These are phyloP conservation scores for Anodontia alba DNA, from an alignment of 2,888 invertebrate genomes.

Conservation along the genomic window DNA sequence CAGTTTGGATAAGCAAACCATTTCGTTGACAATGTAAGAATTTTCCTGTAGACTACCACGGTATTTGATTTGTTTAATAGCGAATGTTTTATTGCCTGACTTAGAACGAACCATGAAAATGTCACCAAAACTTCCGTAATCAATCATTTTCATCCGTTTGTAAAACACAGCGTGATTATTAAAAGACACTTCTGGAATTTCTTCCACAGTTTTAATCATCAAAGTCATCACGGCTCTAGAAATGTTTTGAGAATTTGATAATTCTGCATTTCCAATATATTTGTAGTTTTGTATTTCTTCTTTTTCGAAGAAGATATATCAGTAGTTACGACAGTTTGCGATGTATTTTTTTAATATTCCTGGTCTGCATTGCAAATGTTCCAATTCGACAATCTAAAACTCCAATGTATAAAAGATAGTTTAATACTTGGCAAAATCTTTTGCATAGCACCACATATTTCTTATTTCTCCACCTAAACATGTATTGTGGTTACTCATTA, in stretches of 20 bases:
- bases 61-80: conserved; percentile 62
- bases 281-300: background rate
- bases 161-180: background rate
- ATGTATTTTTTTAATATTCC: no score
- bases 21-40: conserved; percentile 63
- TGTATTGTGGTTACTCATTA: no score
- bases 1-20: conserved; percentile 58
- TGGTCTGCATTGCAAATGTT: no score
- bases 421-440: no score
- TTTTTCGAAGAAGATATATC: background rate
- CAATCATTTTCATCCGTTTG: conserved; percentile 46
- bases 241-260: background rate
- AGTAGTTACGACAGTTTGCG: background rate
- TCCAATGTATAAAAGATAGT: no score
- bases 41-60: conserved; percentile 53
- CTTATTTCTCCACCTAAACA: no score
- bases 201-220: background rate
- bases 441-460: no score
- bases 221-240: background rate
- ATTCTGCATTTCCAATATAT: background rate
- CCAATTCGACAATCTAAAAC: no score
- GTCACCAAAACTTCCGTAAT: conserved; percentile 68
- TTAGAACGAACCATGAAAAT: conserved; percentile 54
- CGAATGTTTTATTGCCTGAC: conserved; percentile 42
- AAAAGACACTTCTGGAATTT: conserved; percentile 4